These are phyloP conservation scores for Cladopsammia gracilis DNA, from an alignment of 64 coral and sea anemone species.

Conservation along the genomic window DNA sequence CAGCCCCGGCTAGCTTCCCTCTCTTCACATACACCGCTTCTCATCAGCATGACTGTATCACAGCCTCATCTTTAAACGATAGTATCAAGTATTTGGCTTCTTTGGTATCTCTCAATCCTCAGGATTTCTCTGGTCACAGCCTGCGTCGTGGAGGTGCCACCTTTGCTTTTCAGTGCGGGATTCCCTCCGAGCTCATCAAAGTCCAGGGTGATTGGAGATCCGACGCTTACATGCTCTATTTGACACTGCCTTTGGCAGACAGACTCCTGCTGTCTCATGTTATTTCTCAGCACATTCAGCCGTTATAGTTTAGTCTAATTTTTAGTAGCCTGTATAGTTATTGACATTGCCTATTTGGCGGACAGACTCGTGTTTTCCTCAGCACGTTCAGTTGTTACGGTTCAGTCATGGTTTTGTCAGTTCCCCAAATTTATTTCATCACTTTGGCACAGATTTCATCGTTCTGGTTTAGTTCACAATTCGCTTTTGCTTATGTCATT, in stretches of 20 bases:
- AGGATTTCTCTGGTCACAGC: conserved; percentile 41
- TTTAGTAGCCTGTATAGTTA: background rate
- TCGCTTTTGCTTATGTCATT: background rate
- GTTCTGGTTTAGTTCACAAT: background rate
- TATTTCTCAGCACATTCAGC: background rate
- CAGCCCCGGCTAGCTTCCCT: background rate
- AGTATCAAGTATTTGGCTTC: background rate
- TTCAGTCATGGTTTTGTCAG: no score
- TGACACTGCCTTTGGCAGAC: conserved; percentile 32
- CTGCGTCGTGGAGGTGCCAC: background rate
- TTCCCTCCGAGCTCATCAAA: conserved; percentile 42
- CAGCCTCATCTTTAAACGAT: background rate
- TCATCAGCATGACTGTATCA: background rate
- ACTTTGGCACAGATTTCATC: no score
- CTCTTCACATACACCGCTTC: background rate
- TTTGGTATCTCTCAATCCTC: background rate
- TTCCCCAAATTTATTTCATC: no score
- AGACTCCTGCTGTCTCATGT: background rate
- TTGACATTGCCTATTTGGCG: conserved; percentile 7
- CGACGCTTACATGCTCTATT: conserved; percentile 51
- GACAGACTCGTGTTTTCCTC: background rate
- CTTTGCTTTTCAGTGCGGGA: conserved; percentile 46
- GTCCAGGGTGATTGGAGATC: conserved; percentile 46
- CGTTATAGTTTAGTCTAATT: background rate
- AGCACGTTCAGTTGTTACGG: no score